These are phyloP conservation scores for Temnothorax rugatulus DNA, from an alignment of 2,888 invertebrate genomes.

Conservation along the genomic window DNA sequence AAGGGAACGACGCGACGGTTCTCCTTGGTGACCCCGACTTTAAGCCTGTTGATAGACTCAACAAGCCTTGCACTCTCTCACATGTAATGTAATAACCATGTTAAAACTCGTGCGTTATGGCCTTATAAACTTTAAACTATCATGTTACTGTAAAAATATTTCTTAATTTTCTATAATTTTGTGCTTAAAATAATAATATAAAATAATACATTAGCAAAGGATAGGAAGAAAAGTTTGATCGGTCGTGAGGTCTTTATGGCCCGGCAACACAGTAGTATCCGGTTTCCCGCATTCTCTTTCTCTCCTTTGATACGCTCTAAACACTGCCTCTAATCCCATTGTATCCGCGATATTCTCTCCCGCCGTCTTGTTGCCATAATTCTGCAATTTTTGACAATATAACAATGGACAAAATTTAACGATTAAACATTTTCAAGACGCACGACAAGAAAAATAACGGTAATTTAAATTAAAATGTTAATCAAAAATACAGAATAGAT, in stretches of 20 bases:
- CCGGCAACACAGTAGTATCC: constrained; percentile 77
- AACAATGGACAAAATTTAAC: too few relatives aligned
- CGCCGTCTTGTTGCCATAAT: constrained; percentile 89
- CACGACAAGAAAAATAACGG: not conserved
- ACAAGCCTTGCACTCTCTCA: too few relatives aligned
- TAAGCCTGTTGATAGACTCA: too few relatives aligned
- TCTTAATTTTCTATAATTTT: too few relatives aligned
- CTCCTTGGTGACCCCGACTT: too few relatives aligned
- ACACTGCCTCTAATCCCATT: constrained; percentile 93
- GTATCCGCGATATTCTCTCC: constrained; percentile 96
- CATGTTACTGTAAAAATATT: too few relatives aligned
- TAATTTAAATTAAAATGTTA: not conserved
- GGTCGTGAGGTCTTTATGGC: constrained; percentile 80
- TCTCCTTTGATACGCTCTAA: constrained; percentile 88
- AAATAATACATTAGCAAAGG: constrained; percentile 85
- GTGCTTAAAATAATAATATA: too few relatives aligned
- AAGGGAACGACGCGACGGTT: too few relatives aligned
- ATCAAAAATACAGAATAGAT: not conserved
- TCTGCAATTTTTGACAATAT: constrained; percentile 83
- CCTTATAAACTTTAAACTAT: too few relatives aligned
- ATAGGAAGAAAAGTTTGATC: constrained; percentile 85
- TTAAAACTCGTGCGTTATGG: too few relatives aligned
- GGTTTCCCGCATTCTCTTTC: constrained; percentile 54
- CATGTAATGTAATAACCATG: too few relatives aligned
- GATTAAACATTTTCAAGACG: not conserved